Base-by-base conservation (phyloP, 2,888 invertebrate species). In the Eustalomyia histrio region DNA sequence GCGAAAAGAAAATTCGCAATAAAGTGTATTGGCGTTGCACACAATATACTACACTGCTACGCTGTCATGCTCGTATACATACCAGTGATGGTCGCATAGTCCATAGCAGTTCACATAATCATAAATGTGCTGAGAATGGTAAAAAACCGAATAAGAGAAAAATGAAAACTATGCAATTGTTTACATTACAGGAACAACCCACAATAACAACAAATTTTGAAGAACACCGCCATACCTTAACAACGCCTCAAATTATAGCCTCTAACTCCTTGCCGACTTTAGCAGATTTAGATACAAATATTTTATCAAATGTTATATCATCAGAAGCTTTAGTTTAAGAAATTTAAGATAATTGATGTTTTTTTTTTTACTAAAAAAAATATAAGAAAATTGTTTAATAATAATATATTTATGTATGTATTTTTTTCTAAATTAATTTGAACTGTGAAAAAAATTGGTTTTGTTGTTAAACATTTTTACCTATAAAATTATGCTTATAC, bases 21-120 rank as follows among this genome's bases (percentile, higher is more conserved):
- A 91, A 91, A 82, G 87, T 87, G 9, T 91, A 91, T 82, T 91
- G 91, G 91, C 87, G 91, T 35, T 91, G 91, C 82, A 89, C 88
- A 1, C 87, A 90, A 73, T 91, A 91, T 64, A 91, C 91, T 8
- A 90, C 91, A 4, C 73, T 83, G 0, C 67, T 84, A 10, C 88
- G 86, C 69, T 91, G 91, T 69, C 90, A 88, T 53, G 90, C 88
- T 5, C 86, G 91, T 17, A 82, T 90, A 2, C 91, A 91, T 79
- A 89, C 90, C 0, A 80, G 86, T 0, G 78, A 86, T 4, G 86
- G 87, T 3, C 76, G 82, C 3, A 86, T 91, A 21, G 86, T 89
- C 1, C 88, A 88, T 64, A 83, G 81, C 12, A 88, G 86, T 29
- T 82, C 72, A 6, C 91, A 91, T 67, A 90, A 90, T 83, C 91